These are phyloP conservation scores for Drosophila ficusphila DNA, from an alignment of 1,140 invertebrate genomes.

Conservation along the genomic window DNA sequence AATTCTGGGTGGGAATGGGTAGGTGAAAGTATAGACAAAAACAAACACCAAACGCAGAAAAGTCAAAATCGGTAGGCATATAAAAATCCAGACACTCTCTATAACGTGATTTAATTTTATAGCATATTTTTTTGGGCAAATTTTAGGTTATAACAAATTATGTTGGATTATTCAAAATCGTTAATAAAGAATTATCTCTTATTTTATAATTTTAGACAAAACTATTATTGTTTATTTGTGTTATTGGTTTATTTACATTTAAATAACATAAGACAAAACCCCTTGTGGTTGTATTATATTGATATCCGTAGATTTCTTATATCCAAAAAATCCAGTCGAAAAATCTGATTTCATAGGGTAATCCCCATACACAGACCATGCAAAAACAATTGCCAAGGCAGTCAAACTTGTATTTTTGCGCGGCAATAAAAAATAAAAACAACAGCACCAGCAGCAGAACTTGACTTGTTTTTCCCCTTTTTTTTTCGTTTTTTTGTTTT, in stretches of 20 bases:
- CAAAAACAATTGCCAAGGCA: constrained; percentile 41
- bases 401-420: constrained; percentile 75
- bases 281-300: no score
- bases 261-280: no score
- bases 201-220: no score
- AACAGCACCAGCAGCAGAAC: constrained; percentile 33
- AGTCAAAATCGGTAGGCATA: constrained; percentile 3
- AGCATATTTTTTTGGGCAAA: no score
- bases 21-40: constrained; percentile 9
- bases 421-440: constrained; percentile 74
- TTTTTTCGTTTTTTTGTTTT: no score
- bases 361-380: constrained; percentile 9
- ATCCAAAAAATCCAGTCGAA: neutral
- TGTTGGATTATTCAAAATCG: no score
- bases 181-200: no score
- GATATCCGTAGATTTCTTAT: neutral
- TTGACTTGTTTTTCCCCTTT: constrained; percentile 15
- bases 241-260: no score
- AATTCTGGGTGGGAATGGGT: constrained; percentile 5
- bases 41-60: constrained; percentile 57
- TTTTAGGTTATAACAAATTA: no score
- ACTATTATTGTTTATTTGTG: no score
- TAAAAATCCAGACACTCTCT: neutral
- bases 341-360: constrained; percentile 13
- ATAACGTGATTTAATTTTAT: no score